Evolutionary conservation across 2,888 invertebrate species (phyloP), one percentile per base, ranked within the genome.

Genomic region (Mellilla xanthometata): DNA sequence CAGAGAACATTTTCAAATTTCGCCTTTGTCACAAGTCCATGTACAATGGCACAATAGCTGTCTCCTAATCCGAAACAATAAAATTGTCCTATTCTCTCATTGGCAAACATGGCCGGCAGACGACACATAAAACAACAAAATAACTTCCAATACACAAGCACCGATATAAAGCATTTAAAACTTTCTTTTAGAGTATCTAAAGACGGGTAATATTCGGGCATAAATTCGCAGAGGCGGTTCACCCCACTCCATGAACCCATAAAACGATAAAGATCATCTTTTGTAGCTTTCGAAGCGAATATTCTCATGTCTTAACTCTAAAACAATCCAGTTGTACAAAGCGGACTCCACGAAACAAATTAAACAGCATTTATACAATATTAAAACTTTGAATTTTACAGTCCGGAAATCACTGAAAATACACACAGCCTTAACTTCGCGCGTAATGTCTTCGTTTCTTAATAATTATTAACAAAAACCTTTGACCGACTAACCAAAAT

Each of bases 261-360:
- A 81, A 81, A 81, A 70, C 72, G 81, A 82, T 82, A 81, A 81
- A 76, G 77, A 79, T 82, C 81, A 78, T 76, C 74, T 76, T 80
- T 76, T 76, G 77, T 73, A 72, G 74, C 74, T 67, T 63, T 57
- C 62, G 58, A 64, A 62, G 53, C 52, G 58, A 65, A 61, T 65
- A 58, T 61, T 57, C 60, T 68, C 62, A 59, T 62, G 55, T 64
- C 56, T 64, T 55, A 61, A 69, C 39, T 45, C 13, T 24, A 7
- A 41, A 49, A 53, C 67, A 67, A 66, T 69, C 68, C 62, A 65
- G 56, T 68, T 55, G 61, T 68, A 66, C 49, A 45, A 40, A 54
- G 53, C 53, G 49, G 58, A 60, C 56, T 59, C 59, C 34, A 48
- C 45, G 35, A 53, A 56, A 63, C 64, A 59, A 65, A 68, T 68